phyloP scores from a whole-genome alignment of 2,797 vertebrate species.

The Propithecus perrieri region DNA sequence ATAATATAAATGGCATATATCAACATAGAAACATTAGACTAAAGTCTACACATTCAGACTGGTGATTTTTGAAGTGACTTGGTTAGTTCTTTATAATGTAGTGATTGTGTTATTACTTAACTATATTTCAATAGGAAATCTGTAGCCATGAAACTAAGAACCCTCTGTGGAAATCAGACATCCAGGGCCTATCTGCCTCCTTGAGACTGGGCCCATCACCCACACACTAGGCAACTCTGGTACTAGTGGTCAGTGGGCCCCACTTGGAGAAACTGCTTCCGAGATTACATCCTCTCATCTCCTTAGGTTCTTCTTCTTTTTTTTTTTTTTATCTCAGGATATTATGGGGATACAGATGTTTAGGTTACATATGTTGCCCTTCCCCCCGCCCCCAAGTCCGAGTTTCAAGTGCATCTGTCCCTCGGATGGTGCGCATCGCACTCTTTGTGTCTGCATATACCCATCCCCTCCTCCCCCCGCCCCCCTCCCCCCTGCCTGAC shows the following conservation, averaged over 20 bases:
- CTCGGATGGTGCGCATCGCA: too few species aligned
- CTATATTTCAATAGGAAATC: neutral
- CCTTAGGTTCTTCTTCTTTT: neutral
- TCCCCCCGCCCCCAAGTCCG: too few species aligned
- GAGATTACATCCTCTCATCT: neutral
- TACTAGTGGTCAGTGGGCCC: neutral
- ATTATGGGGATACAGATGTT: too few species aligned
- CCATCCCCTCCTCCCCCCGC: too few species aligned
- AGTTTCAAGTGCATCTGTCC: too few species aligned
- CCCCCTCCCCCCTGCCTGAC: too few species aligned
- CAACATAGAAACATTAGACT: neutral
- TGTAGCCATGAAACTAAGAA: neutral
- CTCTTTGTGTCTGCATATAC: too few species aligned
- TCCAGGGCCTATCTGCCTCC: neutral
- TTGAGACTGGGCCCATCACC: fast-evolving
- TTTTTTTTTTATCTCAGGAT: too few species aligned
- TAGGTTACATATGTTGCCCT: too few species aligned
- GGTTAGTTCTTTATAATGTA: neutral
- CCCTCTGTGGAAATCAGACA: neutral
- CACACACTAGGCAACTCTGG: neutral
- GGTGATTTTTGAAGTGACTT: neutral
- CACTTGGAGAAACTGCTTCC: neutral
- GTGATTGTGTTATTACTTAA: neutral
- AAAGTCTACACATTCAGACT: neutral
- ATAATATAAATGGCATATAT: neutral